Evolutionary conservation across 1,140 invertebrate species (phyloP).

Genomic region (Ips typographus): DNA sequence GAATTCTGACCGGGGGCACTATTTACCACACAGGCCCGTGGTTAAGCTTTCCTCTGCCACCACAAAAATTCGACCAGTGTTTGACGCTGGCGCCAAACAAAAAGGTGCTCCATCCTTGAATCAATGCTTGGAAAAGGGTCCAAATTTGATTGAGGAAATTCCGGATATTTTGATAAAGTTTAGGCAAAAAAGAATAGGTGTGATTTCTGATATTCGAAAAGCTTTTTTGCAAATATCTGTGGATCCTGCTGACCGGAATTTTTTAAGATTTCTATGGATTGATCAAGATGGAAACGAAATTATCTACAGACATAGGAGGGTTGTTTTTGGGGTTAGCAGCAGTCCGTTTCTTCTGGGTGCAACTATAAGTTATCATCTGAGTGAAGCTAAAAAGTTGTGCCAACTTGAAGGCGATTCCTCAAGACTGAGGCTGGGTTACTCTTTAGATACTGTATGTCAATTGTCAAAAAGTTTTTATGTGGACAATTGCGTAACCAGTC

Average conservation of each 20-base stretch:
- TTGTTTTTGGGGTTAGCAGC: conserved; percentile 44
- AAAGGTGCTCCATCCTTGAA: conserved; percentile 38
- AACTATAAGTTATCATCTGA: conserved; percentile 35
- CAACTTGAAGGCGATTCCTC: not conserved
- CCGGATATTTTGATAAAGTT: conserved; percentile 50
- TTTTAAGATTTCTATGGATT: conserved; percentile 50
- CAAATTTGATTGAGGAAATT: conserved; percentile 52
- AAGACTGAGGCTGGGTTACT: not conserved
- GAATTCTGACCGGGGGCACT: conserved; percentile 12
- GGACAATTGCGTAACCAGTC: conserved; percentile 34
- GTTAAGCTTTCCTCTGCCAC: conserved; percentile 17
- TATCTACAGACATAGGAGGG: conserved; percentile 39
- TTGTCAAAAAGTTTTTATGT: conserved; percentile 34
- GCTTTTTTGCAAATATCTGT: conserved; percentile 53
- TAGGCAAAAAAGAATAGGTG: conserved; percentile 45
- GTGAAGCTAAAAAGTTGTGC: not conserved
- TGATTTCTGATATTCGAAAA: conserved; percentile 51
- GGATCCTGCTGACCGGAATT: conserved; percentile 42
- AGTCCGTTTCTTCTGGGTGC: conserved; percentile 50
- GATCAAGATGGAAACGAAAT: not conserved
- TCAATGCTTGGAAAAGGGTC: conserved; percentile 43
- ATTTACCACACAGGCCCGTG: conserved; percentile 37
- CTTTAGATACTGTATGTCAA: conserved; percentile 14
- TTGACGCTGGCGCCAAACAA: conserved; percentile 25
- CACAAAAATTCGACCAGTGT: conserved; percentile 28